Evolutionary conservation across 2,113 vertebrate species (phyloP).

Genomic region (Cettia cetti): DNA sequence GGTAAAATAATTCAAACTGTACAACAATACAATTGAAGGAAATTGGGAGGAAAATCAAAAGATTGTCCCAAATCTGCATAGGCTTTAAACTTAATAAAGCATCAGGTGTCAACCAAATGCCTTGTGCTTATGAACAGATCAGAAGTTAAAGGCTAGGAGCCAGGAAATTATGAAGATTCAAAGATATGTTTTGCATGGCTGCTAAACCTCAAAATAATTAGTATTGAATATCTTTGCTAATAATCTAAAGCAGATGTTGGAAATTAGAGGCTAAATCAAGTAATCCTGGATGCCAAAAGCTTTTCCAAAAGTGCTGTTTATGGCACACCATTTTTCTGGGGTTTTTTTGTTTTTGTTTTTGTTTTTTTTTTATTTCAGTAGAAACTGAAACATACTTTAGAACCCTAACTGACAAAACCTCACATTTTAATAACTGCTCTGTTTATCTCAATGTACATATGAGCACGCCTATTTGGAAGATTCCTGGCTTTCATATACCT

Average conservation of each 20-base stretch:
- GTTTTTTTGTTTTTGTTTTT: too few species aligned
- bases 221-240: background rate
- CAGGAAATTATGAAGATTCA: background rate
- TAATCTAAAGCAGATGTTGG: conserved; percentile 3
- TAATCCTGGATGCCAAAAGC: background rate
- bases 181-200: background rate
- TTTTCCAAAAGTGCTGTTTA: background rate
- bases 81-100: background rate
- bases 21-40: background rate
- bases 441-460: background rate
- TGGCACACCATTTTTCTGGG: background rate
- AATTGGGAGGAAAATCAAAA: background rate
- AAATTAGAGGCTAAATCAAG: background rate
- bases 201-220: conserved; percentile 7
- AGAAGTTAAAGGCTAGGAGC: background rate
- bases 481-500: background rate
- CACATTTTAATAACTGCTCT: background rate
- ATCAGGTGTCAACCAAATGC: background rate
- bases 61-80: background rate
- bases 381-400: background rate
- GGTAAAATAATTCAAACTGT: background rate
- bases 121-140: background rate
- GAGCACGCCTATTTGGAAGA: background rate
- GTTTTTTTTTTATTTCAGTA: too few species aligned
- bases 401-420: background rate